Percentiles rank a stretch among this genome's conserved stretches.
Evolutionary conservation across 1,140 invertebrate species (phyloP).

Genomic region (Drosophila ohnishii): DNA sequence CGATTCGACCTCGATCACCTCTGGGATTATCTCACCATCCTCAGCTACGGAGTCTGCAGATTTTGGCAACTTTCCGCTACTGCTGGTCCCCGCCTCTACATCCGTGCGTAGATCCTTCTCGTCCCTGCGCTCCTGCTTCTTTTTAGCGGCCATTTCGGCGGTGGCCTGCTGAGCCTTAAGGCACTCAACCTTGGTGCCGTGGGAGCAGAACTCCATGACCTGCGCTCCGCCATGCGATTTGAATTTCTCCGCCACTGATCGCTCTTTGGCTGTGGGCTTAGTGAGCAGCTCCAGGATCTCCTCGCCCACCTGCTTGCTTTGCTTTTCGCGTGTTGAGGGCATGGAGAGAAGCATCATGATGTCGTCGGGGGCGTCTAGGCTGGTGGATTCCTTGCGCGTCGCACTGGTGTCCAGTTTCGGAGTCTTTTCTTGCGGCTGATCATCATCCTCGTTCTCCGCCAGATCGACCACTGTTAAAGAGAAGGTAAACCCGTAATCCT

Average conservation of each 20-base stretch:
- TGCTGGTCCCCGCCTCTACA: constrained; percentile 5
- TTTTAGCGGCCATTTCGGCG: constrained; percentile 79
- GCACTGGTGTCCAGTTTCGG: constrained; percentile 37
- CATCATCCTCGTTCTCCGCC: constrained; percentile 21
- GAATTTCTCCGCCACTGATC: constrained; percentile 96
- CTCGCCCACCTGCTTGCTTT: constrained; percentile 97
- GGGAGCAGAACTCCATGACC: constrained; percentile 98
- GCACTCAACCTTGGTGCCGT: constrained; percentile 96
- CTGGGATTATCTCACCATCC: constrained; percentile 72
- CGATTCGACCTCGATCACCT: constrained; percentile 64
- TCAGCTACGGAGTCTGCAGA: constrained; percentile 44
- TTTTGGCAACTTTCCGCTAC: constrained; percentile 41
- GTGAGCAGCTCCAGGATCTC: constrained; percentile 97
- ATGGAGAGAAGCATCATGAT: constrained; percentile 93
- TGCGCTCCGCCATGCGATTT: constrained; percentile 96
- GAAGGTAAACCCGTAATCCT: background rate
- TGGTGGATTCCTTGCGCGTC: constrained; percentile 83
- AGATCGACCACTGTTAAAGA: constrained; percentile 40
- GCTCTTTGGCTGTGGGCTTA: constrained; percentile 97
- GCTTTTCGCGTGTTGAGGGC: constrained; percentile 96
- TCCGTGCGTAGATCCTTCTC: constrained; percentile 66
- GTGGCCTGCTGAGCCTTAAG: constrained; percentile 86
- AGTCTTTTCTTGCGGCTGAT: constrained; percentile 46
- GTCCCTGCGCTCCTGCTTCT: constrained; percentile 76
- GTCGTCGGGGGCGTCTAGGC: constrained; percentile 85